Conservation (phyloP, 1,140 invertebrate species). For the Drosophila eugracilis region DNA sequence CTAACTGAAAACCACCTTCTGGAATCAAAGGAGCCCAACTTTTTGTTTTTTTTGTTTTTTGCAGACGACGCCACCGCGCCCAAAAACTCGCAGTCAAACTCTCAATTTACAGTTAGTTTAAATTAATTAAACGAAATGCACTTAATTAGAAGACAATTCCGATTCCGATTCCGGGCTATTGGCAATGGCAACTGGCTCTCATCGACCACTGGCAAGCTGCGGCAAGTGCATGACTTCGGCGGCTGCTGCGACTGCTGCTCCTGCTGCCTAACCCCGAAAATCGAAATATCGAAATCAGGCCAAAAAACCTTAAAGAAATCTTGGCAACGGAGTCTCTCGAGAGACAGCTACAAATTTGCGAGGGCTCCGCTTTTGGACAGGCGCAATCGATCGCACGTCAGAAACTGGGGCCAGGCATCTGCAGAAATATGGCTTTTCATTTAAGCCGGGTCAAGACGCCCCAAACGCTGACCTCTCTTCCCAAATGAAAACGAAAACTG, state of each 20-base stretch:
- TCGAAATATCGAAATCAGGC: slow-evolving; percentile 69
- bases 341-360: slow-evolving; percentile 73
- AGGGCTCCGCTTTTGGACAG: slow-evolving; percentile 58
- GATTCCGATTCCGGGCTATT: slow-evolving; percentile 33
- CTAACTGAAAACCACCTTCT: neutral
- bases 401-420: slow-evolving; percentile 74
- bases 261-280: slow-evolving; percentile 72
- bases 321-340: neutral
- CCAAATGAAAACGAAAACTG: slow-evolving; percentile 75
- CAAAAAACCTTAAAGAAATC: slow-evolving; percentile 14
- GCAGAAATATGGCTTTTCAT: slow-evolving; percentile 81
- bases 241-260: too few relatives aligned
- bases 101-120: slow-evolving; percentile 83
- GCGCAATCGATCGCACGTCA: slow-evolving; percentile 81
- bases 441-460: slow-evolving; percentile 78
- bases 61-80: slow-evolving; percentile 72
- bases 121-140: slow-evolving; percentile 84
- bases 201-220: slow-evolving; percentile 29
- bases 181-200: slow-evolving; percentile 39
- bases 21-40: slow-evolving; percentile 12
- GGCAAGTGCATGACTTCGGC: slow-evolving; percentile 79
- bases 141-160: slow-evolving; percentile 80
- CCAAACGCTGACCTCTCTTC: slow-evolving; percentile 52
- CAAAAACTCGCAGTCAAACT: slow-evolving; percentile 53
- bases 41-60: slow-evolving; percentile 11